Evolutionary conservation across 2,888 invertebrate genomes (phyloP).

Genomic region (Athetis lepigone): DNA sequence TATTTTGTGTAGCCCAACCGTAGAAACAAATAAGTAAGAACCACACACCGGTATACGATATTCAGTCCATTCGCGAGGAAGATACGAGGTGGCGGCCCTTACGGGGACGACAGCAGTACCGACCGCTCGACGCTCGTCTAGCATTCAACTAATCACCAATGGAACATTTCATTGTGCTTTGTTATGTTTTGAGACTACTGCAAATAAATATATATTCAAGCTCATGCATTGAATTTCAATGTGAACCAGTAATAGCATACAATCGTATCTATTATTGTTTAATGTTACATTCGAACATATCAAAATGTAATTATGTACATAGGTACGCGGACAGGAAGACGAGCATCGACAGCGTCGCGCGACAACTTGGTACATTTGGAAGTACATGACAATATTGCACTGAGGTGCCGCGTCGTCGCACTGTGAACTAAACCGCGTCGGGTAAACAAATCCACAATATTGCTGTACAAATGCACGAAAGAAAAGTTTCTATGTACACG

Average conservation of each 20-base stretch:
- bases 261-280: constrained; percentile 44
- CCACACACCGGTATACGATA: constrained; percentile 82
- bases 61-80: constrained; percentile 83
- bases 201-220: constrained; percentile 64
- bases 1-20: constrained; percentile 88
- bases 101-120: constrained; percentile 65
- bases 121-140: constrained; percentile 59
- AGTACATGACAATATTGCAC: constrained; percentile 31
- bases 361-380: constrained; percentile 24
- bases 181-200: constrained; percentile 70
- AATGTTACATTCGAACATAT: constrained; percentile 50
- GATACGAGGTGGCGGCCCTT: constrained; percentile 72
- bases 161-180: constrained; percentile 71
- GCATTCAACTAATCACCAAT: constrained; percentile 71
- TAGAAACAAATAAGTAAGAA: constrained; percentile 82
- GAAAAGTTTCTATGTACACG: constrained; percentile 84
- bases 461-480: constrained; percentile 85
- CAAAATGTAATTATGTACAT: constrained; percentile 49
- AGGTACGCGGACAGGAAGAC: constrained; percentile 47
- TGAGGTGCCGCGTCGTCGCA: constrained; percentile 47
- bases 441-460: constrained; percentile 76
- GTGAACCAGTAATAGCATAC: constrained; percentile 60
- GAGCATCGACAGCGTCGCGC: constrained; percentile 45
- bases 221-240: constrained; percentile 63
- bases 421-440: constrained; percentile 64